phyloP scores from a whole-genome alignment of 2,797 vertebrate species.

The Acanthurus lineatus region DNA sequence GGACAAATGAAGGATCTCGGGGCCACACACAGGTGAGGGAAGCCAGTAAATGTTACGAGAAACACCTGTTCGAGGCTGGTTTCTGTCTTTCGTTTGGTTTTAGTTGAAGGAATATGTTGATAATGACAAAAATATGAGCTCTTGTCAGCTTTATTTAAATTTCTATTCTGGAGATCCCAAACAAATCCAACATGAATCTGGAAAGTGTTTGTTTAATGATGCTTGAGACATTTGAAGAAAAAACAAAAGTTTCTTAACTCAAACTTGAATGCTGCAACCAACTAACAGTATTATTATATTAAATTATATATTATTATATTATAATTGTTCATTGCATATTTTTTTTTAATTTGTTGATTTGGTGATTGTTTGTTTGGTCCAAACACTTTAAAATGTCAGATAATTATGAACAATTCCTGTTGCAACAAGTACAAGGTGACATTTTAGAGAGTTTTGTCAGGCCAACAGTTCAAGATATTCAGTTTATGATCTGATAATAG shows the following conservation, averaged over 20 bases:
- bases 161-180: background rate
- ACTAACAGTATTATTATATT: background rate
- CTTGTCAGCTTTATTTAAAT: background rate
- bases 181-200: background rate
- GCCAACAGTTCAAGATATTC: background rate
- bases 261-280: too few species aligned
- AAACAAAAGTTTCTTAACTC: too few species aligned
- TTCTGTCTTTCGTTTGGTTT: too few species aligned
- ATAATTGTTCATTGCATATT: too few species aligned
- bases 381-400: background rate
- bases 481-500: background rate
- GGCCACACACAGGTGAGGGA: background rate
- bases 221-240: background rate
- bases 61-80: too few species aligned
- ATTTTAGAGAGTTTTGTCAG: background rate
- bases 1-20: background rate
- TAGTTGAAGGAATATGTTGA: background rate
- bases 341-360: background rate
- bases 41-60: background rate
- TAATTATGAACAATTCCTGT: background rate
- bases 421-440: background rate
- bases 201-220: background rate
- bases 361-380: background rate
- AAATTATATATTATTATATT: background rate
- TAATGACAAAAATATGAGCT: background rate